Base-by-base conservation (phyloP, 2,797 vertebrate species). In the Falco concolor region DNA sequence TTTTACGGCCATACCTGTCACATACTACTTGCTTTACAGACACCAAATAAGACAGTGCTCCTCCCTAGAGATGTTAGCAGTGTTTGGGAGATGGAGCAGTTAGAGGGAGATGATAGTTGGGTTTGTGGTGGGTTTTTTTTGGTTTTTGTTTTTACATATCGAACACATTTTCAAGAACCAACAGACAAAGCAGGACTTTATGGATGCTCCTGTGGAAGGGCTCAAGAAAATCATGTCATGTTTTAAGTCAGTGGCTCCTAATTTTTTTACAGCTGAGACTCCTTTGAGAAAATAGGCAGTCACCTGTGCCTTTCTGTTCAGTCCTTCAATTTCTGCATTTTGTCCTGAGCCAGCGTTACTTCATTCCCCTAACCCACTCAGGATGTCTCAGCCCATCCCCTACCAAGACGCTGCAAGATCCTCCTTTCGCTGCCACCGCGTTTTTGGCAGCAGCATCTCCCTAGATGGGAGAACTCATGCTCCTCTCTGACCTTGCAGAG, bases 71-170 rank as follows among this genome's bases (percentile, higher is more conserved):
- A 61, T 50, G 32, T 34, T 19, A 56, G 49, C 5, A 6, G 30
- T 47, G n/a, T 42, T 74, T 57, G 75, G 36, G 28, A 83, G 20
- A 80, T 34, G 38, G 22, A 88, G 47, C 32, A 78, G 19, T 30
- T 65, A 87, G 19, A 74, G 6, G 36, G 10, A 75, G 20, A 64
- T 32, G 53, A 0, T 40, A 60, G 44, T 45, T 70, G 52, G 13
- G 17, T 2, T 36, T 63, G n/a, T 42, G 32, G 28, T 27, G 36
- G 16, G 4, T 0, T 4, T 45, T 4, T 11, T 30, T n/a, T 15
- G 28, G 49, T 73, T 40, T 40, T 40, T 61, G 8, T 7, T 89
- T 86, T 69, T 50, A 77, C 34, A 93, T 27, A 65, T 52, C 7
- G 3, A 95, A 89, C 13, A 56, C 42, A 21, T 73, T 72, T 49